Conservation (phyloP, 2,113 vertebrate species). For the Antidorcas marsupialis region DNA sequence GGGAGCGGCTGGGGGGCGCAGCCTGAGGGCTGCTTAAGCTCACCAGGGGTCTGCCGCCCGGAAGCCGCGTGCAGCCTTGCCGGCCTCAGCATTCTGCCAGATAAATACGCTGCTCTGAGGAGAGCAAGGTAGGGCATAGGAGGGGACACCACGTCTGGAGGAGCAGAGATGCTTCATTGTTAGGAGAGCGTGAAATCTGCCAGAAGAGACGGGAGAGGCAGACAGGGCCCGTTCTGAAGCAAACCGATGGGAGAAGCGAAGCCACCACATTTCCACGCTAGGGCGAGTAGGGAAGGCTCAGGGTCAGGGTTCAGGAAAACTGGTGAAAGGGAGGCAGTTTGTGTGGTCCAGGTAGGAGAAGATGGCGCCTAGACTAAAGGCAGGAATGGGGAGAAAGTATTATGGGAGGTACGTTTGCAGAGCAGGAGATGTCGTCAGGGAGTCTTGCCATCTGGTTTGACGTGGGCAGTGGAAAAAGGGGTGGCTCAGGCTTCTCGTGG, state of each 20-base stretch:
- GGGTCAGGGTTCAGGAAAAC: background rate
- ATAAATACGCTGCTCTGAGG: background rate
- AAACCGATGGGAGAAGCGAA: background rate
- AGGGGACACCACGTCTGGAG: background rate
- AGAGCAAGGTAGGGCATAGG: background rate
- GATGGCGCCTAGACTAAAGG: background rate
- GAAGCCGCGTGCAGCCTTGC: background rate
- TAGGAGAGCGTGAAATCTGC: background rate
- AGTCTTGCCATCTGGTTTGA: background rate
- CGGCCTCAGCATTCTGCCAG: background rate
- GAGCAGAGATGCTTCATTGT: background rate
- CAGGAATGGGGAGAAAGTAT: background rate
- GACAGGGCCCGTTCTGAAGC: too few species aligned
- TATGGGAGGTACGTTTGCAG: background rate
- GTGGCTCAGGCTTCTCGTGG: background rate
- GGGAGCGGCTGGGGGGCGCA: background rate
- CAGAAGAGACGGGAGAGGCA: background rate
- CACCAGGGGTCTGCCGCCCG: background rate
- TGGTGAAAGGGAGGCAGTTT: background rate
- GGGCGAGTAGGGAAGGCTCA: background rate
- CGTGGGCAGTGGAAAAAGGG: background rate
- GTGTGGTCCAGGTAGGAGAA: background rate
- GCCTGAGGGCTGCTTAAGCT: background rate
- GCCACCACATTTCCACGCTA: background rate
- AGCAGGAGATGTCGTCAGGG: background rate